These are phyloP conservation scores for Lithobates pipiens DNA, from an alignment of 2,797 vertebrate species.

Conservation along the genomic window DNA sequence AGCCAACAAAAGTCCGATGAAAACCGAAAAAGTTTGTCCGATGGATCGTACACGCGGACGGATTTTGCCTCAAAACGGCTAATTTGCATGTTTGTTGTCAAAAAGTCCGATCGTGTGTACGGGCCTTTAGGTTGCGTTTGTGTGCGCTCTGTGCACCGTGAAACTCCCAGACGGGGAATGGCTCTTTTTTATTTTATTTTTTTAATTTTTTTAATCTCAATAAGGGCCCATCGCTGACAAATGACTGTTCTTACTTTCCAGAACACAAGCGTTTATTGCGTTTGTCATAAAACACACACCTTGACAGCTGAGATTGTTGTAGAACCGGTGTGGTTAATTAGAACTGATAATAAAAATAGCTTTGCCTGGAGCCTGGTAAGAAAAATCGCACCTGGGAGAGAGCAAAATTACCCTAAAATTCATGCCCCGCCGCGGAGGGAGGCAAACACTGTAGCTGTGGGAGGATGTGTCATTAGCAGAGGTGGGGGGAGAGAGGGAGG, in stretches of 20 bases:
- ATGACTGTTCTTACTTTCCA: not conserved
- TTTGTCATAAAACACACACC: conserved; percentile 17
- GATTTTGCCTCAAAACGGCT: too few relatives aligned
- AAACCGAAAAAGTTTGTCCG: too few relatives aligned
- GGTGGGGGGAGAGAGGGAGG: too few relatives aligned
- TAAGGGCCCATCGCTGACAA: not conserved
- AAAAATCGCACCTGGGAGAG: conserved; percentile 46
- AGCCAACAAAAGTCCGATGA: too few relatives aligned
- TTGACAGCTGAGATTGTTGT: conserved; percentile 24
- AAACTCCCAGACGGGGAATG: not conserved
- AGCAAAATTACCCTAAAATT: conserved; percentile 46
- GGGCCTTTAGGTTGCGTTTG: too few relatives aligned
- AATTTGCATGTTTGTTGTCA: too few relatives aligned
- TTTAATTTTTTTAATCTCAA: not conserved
- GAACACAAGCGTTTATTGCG: not conserved
- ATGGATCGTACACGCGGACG: too few relatives aligned
- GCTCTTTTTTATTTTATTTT: not conserved
- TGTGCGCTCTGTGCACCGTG: too few relatives aligned
- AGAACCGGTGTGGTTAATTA: conserved; percentile 48
- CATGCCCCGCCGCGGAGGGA: conserved; percentile 35
- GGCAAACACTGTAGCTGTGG: not conserved
- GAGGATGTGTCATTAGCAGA: not conserved
- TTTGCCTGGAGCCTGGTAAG: conserved; percentile 50
- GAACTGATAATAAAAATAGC: conserved; percentile 49
- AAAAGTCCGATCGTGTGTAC: too few relatives aligned